These are phyloP conservation scores for Drosophila percnosoma DNA, from an alignment of 2,888 invertebrate species.

Conservation along the genomic window DNA sequence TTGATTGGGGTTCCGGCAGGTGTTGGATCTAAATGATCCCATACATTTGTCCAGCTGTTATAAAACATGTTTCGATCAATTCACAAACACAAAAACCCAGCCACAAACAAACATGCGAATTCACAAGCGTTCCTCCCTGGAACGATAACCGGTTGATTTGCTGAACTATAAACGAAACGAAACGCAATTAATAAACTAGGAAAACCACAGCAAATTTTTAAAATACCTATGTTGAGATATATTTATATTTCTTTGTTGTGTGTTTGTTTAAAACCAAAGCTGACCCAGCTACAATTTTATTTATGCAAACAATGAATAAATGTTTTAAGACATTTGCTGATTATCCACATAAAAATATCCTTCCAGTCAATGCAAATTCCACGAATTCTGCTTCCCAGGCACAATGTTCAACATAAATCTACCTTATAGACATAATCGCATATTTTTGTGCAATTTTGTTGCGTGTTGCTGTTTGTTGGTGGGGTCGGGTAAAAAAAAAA, in stretches of 20 bases:
- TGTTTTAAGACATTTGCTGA: background rate
- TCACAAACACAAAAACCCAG: background rate
- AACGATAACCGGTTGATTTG: constrained; percentile 42
- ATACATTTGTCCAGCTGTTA: constrained; percentile 43
- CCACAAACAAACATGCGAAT: constrained; percentile 23
- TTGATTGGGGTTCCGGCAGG: constrained; percentile 50
- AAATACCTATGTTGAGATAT: background rate
- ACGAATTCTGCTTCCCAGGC: constrained; percentile 16
- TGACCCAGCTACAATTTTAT: constrained; percentile 11
- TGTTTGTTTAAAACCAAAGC: background rate
- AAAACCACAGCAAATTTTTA: constrained; percentile 2
- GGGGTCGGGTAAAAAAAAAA: constrained; percentile 11
- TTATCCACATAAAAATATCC: background rate
- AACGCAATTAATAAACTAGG: constrained; percentile 4
- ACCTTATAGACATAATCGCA: constrained; percentile 10
- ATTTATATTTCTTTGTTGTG: background rate
- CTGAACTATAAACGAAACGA: constrained; percentile 18
- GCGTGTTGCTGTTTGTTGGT: constrained; percentile 29
- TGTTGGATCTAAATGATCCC: constrained; percentile 47
- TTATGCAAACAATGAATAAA: background rate
- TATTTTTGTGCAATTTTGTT: constrained; percentile 38
- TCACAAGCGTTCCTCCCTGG: constrained; percentile 18
- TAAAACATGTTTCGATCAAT: constrained; percentile 48
- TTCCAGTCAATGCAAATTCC: background rate
- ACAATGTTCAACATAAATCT: constrained; percentile 6